Evolutionary conservation across 1,140 invertebrate species (phyloP), one percentile per base, ranked within the genome.

Genomic region (Eurosta solidaginis): DNA sequence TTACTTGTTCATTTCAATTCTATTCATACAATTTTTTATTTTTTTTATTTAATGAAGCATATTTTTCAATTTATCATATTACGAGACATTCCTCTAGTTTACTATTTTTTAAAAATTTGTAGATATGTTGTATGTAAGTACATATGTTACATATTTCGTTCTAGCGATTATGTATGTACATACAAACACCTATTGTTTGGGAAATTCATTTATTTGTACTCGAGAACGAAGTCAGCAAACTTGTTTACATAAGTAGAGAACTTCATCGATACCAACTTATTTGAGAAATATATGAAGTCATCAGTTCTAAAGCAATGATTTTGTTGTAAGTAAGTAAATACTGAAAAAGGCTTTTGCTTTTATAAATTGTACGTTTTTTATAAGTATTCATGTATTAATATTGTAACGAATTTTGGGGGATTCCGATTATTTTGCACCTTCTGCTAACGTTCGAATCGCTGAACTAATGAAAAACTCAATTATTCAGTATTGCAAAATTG

Each of bases 201-300:
- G 49, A 17, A n/a, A 52, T 4, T 22, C 9, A 52, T 52, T 52
- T 9, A 6, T 52, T 52, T 25, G 20, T 22, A 52, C 49, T 52
- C 5, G 49, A 22, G 49, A 3, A 22, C 25, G 49, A 52, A 68
- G 59, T 20, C 59, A 68, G 33, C 33, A 33, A 59, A 68, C n/a
- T 68, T 40, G 59, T n/a, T 68, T 68, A n/a, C n/a, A n/a, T n/a
- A n/a, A n/a, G n/a, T 68, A 17, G n/a, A 42, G 40, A 68, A 40
- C n/a, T 6, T 1, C 1, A 68, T 12, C 54, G 3, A 36, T 36
- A n/a, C n/a, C n/a, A n/a, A n/a, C n/a, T n/a, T n/a, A n/a, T 40
- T 9, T 63, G 33, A 12, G 40, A 17, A 9, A 68, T 6, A 14
- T 40, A 68, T 68, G 59, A 68, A 22, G n/a, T 68, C 59, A 68